Evolutionary conservation across 2,888 invertebrate genomes (phyloP).

Genomic region (Parnassius apollo): DNA sequence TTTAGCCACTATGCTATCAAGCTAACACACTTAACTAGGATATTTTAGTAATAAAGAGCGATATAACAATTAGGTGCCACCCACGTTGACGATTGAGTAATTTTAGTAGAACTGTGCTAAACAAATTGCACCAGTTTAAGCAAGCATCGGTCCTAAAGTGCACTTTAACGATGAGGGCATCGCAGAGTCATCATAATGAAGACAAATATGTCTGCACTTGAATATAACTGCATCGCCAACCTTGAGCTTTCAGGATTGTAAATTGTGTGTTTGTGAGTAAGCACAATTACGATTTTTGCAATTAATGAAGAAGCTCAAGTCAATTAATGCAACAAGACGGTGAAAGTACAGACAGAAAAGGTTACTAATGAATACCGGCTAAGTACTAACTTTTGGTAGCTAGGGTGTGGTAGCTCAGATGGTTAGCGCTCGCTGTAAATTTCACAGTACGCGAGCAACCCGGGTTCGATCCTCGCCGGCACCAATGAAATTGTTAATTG

Average conservation of each 20-base stretch:
- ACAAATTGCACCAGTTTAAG: conserved; percentile 19
- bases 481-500: no score
- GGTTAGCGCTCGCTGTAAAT: no score
- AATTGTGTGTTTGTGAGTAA: not conserved
- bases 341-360: no score
- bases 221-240: conserved; percentile 8
- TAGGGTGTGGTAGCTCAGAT: no score
- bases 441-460: no score
- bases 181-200: conserved; percentile 19
- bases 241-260: conserved; percentile 20
- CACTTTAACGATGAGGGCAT: conserved; percentile 4
- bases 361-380: no score
- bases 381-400: no score
- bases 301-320: not conserved
- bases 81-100: conserved; percentile 14
- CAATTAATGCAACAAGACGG: no score
- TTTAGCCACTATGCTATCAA: no score
- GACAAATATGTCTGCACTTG: conserved; percentile 26
- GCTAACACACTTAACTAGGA: no score
- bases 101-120: conserved; percentile 13
- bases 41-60: not conserved
- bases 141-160: conserved; percentile 10
- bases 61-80: conserved; percentile 16
- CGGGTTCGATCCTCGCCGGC: no score
- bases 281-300: not conserved